These are phyloP conservation scores for Lepidochitona cinerea DNA, from an alignment of 2,888 invertebrate genomes.

Conservation along the genomic window DNA sequence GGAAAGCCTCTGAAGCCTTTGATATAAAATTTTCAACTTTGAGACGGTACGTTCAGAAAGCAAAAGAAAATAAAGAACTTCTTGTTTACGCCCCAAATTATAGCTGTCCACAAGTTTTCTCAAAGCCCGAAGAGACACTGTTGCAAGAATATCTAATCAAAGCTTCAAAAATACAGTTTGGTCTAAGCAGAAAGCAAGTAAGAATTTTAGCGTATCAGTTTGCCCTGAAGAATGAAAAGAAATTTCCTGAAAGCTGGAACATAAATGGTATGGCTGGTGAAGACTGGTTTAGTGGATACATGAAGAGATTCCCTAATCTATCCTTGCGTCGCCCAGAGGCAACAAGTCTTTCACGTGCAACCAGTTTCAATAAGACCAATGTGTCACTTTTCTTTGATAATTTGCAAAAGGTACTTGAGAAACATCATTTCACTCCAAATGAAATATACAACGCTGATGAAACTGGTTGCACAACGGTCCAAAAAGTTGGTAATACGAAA, in stretches of 20 bases:
- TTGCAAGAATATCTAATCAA: constrained; percentile 1
- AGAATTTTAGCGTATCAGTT: not conserved
- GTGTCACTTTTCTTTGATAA: not conserved
- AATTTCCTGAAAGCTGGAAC: not conserved
- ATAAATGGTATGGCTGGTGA: not conserved
- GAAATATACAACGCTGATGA: not conserved
- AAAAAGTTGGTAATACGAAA: too few species aligned
- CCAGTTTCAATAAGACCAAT: not conserved
- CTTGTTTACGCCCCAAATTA: too few species aligned
- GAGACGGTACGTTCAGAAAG: too few species aligned
- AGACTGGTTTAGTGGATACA: constrained; percentile 8
- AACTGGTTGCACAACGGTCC: constrained; percentile 9
- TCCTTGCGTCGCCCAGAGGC: constrained; percentile 9
- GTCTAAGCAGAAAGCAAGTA: not conserved
- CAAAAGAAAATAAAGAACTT: too few species aligned
- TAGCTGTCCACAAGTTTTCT: not conserved
- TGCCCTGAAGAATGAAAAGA: too few species aligned
- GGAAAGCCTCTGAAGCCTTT: too few species aligned
- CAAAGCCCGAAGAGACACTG: not conserved
- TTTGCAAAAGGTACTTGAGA: not conserved
- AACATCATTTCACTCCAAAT: not conserved
- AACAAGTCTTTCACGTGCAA: not conserved
- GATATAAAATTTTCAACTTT: too few species aligned
- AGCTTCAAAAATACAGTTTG: constrained; percentile 7
- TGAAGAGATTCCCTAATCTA: not conserved